Evolutionary conservation across 2,113 vertebrate species (phyloP).

Genomic region (Microcebus murinus): DNA sequence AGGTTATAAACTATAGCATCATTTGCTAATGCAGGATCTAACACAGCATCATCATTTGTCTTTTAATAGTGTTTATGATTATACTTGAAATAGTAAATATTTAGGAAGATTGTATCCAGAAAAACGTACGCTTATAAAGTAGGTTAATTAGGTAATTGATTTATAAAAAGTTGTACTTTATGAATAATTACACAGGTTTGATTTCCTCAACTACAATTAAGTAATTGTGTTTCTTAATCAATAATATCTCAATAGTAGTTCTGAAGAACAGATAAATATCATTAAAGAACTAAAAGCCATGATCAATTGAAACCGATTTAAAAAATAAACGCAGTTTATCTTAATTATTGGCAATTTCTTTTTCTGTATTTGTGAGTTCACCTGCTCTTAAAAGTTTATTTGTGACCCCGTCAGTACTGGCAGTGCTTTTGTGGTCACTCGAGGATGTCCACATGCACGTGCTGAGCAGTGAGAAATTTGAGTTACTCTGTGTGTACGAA

Average conservation of each 20-base stretch:
- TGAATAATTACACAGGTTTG: not conserved
- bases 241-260: not conserved
- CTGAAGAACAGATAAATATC: not conserved
- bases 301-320: not conserved
- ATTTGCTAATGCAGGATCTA: not conserved
- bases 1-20: not conserved
- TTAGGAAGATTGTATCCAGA: not conserved
- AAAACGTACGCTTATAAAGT: not conserved
- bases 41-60: not conserved
- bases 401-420: not conserved
- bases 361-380: not conserved
- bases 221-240: not conserved
- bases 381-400: not conserved
- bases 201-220: not conserved
- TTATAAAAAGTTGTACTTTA: not conserved
- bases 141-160: not conserved
- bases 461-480: not conserved
- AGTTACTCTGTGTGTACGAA: fast-evolving
- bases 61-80: conserved; percentile 34
- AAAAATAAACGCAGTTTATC: not conserved
- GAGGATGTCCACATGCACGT: not conserved
- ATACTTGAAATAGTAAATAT: not conserved
- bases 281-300: not conserved
- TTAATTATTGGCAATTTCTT: not conserved
- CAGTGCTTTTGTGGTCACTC: not conserved